Evolutionary conservation across 1,140 invertebrate species (phyloP), one percentile per base, ranked within the genome.

Genomic region (Pissodes strobi): DNA sequence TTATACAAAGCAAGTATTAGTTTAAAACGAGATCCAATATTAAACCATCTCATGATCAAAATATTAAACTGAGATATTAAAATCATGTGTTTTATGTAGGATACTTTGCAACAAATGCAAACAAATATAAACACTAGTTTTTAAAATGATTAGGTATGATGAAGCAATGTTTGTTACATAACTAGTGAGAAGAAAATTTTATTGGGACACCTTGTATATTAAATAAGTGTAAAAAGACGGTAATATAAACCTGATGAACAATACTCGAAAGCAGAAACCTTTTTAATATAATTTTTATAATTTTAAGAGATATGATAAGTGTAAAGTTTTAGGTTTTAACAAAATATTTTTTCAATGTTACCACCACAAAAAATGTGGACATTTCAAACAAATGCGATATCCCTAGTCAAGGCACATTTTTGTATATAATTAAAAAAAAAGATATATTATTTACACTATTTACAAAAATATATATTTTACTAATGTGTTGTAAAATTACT

Each of bases 371-470:
- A 52, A 59, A 38, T 66, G 68, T 69, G 62, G 67, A 66, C 58
- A 57, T 56, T 60, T 59, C 21, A 61, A 69, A 71, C 65, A 66
- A 67, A 71, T 73, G 70, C 72, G 73, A 75, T 75, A 73, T 64
- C 64, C 68, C 73, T 75, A 75, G 73, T 75, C 73, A 75, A 69
- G 73, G 72, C 72, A 73, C 68, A 27, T 65, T 64, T 58, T 58
- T 75, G 69, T 73, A 73, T 64, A 72, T 74, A 72, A 62, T 64
- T 69, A 55, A 67, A 13, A 51, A 51, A 69, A 61, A 62, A 70
- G 67, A 68, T 68, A 69, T 71, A 72, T 71, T 74, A 72, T 74
- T 73, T 73, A 72, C 66, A 68, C 61, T 64, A 49, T 67, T 64
- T 65, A 59, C 56, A 65, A 64, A 65, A 69, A 67, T 66, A 51